Conservation (phyloP, 2,113 vertebrate genomes). For the Peromyscus polionotus region DNA sequence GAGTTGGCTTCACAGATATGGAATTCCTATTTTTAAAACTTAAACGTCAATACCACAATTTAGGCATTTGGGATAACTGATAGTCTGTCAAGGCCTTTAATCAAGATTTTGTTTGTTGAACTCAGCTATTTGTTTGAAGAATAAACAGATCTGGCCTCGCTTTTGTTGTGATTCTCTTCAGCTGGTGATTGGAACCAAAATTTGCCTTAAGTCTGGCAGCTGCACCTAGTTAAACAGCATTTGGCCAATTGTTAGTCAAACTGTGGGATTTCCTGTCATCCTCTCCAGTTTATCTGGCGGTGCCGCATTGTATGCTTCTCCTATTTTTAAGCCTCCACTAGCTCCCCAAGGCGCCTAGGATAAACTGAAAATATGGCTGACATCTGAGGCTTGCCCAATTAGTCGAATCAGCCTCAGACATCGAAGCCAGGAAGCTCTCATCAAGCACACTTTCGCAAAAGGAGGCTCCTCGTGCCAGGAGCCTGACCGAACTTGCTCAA, state of each 20-base stretch:
- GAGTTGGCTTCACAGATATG: neutral
- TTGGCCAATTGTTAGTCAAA: slow-evolving; percentile 43
- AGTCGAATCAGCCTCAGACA: neutral
- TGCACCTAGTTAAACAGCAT: slow-evolving; percentile 40
- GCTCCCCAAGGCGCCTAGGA: neutral
- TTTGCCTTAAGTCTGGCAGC: slow-evolving; percentile 52
- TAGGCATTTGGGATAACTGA: slow-evolving; percentile 13
- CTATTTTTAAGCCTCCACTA: neutral
- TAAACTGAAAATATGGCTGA: neutral
- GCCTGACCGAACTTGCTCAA: neutral
- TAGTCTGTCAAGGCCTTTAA: slow-evolving; percentile 31
- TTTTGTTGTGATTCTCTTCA: slow-evolving; percentile 29
- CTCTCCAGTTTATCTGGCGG: neutral
- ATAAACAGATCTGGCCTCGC: slow-evolving; percentile 16
- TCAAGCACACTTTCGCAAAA: neutral
- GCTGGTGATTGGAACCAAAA: slow-evolving; percentile 31
- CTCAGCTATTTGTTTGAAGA: slow-evolving; percentile 39
- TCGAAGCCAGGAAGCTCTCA: neutral
- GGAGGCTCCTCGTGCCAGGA: neutral
- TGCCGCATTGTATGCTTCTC: neutral
- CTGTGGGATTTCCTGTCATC: slow-evolving; percentile 46
- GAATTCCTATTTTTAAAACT: slow-evolving; percentile 29
- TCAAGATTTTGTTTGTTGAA: slow-evolving; percentile 64
- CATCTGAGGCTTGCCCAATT: neutral
- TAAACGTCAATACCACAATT: slow-evolving; percentile 34